Evolutionary conservation across 2,797 vertebrate genomes (phyloP), one percentile per base, ranked within the genome.

Genomic region (Pristis pectinata): DNA sequence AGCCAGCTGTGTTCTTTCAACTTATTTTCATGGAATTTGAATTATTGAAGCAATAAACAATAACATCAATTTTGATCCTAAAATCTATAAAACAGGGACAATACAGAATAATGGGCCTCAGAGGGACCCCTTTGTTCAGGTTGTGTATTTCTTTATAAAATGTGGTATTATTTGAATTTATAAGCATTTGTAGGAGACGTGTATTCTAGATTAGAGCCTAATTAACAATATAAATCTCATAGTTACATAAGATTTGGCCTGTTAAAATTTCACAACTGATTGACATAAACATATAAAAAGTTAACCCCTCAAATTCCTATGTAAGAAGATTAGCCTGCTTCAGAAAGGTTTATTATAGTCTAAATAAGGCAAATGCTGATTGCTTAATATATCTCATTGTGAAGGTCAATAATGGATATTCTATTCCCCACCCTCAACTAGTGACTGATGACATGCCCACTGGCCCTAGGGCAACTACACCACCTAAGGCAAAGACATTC

Each of bases 401-500:
- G 61, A 41, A 41, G 87, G 87, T 91, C 19, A 41, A 41, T n/a
- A 64, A 41, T 91, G 59, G 19, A 34, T 22, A 24, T 91, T 22
- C 10, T 30, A 85, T 80, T 56, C 82, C 87, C 87, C 87, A 91
- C 8, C n/a, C 61, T 67, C 17, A 59, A 41, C 61, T 41, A 10
- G 19, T 67, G 87, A 67, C 87, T 67, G 87, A 67, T 91, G n/a
- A 91, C 64, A 41, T 67, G 59, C 59, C 87, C 61, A 19, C n/a
- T 37, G 67, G 87, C 61, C 61, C n/a, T 61, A 41, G 6, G 19
- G 3, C 87, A 67, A 61, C 8, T 37, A 37, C 37, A 41, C 17
- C 87, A 67, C 87, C n/a, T 91, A 61, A 67, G n/a, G n/a, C 59
- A 91, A 91, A 91, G 87, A 24, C 37, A 91, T 91, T 37, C n/a